These are phyloP conservation scores for Lasiurus borealis DNA, from an alignment of 2,113 vertebrate genomes.

Conservation along the genomic window DNA sequence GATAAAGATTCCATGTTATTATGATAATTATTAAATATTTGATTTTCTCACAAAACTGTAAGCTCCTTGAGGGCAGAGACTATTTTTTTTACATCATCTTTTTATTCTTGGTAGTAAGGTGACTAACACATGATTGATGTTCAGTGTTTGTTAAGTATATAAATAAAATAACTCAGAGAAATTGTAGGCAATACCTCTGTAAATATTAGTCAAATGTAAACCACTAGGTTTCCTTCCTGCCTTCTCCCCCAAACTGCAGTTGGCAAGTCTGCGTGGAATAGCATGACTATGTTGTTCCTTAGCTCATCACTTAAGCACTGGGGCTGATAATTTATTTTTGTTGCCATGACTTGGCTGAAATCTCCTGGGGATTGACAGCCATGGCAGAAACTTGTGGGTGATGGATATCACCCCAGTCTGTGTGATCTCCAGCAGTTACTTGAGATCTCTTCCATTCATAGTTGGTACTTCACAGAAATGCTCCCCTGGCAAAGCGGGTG, in stretches of 20 bases:
- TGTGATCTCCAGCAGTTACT: neutral
- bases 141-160: neutral
- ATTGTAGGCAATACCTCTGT: neutral
- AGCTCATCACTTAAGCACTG: neutral
- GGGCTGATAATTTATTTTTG: conserved; percentile 25
- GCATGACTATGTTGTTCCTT: neutral
- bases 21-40: neutral
- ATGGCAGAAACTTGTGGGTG: neutral
- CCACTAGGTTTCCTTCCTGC: neutral
- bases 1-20: neutral
- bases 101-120: neutral
- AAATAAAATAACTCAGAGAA: neutral
- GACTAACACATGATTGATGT: neutral
- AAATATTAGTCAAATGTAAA: neutral
- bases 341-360: neutral
- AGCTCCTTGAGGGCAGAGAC: neutral
- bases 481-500: neutral
- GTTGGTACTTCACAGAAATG: neutral
- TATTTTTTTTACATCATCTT: neutral
- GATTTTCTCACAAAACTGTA: neutral
- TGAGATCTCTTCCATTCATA: neutral
- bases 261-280: neutral
- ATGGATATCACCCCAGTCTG: neutral
- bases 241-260: neutral
- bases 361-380: neutral